A percentile compares a stretch with the other conserved stretches of the same genome.
Evolutionary conservation across 2,113 vertebrate genomes (phyloP).

Genomic region (Lampris incognitus): DNA sequence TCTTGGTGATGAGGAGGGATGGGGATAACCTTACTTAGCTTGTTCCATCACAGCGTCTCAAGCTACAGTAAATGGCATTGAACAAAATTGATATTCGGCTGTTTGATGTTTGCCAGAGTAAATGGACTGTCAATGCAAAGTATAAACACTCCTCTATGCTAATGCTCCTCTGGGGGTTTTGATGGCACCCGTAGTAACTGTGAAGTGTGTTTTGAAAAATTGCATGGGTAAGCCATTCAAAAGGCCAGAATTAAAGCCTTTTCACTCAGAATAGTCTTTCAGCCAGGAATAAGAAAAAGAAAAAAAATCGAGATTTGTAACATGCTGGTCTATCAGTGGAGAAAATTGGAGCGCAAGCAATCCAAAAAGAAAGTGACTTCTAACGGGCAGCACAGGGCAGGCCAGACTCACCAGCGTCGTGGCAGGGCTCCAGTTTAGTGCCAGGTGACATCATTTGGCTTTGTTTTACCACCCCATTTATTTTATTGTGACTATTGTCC

Average conservation of each 20-base stretch:
- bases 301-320: conserved; percentile 44
- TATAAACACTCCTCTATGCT: conserved; percentile 76
- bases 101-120: conserved; percentile 77
- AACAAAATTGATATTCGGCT: conserved; percentile 66
- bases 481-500: conserved; percentile 73
- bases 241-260: conserved; percentile 65
- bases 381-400: conserved; percentile 43
- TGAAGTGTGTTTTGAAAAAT: conserved; percentile 79
- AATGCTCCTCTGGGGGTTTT: conserved; percentile 71
- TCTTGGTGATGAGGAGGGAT: conserved; percentile 19
- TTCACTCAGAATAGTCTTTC: conserved; percentile 54
- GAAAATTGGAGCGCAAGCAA: conserved; percentile 53
- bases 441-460: conserved; percentile 78
- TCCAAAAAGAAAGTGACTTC: conserved; percentile 52
- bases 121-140: conserved; percentile 79
- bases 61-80: conserved; percentile 65
- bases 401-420: conserved; percentile 35
- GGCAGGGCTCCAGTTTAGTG: conserved; percentile 64
- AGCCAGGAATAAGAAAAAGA: conserved; percentile 1
- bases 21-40: conserved; percentile 46
- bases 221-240: conserved; percentile 71
- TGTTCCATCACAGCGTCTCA: conserved; percentile 63
- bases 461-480: conserved; percentile 74
- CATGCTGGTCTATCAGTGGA: conserved; percentile 27
- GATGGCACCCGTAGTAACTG: conserved; percentile 69